Base-by-base conservation (phyloP, 2,113 vertebrate genomes). In the Psilopsiagon aurifrons region DNA sequence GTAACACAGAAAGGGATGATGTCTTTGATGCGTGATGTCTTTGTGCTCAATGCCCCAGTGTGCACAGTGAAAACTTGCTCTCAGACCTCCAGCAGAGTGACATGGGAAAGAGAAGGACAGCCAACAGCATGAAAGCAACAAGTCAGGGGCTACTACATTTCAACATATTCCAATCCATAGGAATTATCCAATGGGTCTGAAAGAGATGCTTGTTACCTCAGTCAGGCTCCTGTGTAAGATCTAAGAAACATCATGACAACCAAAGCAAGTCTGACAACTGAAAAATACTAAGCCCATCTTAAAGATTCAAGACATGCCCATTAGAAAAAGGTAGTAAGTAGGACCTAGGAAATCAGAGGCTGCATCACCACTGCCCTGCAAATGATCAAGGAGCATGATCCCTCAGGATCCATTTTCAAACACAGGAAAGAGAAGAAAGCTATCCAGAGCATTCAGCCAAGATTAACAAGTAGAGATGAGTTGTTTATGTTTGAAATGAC, bases 251-350 rank as follows among this genome's bases (percentile, higher is more conserved):
- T 12, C 37, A 55, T 3, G 17, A 55, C 23, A 79, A 47, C 8
- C 20, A 76, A 79, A 41, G 18, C 10, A 80, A 19, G 37, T 44
- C 25, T 5, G 33, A n/a, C 60, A 87, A 83, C 23, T 31, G 29
- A 67, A 83, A 86, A 86, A 78, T 8, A 11, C 16, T 31, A 66
- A 28, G 17, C 4, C 13, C 33, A 86, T n/a, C 27, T 24, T 47
- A 57, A 44, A 46, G 37, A 63, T 10, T 7, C 67, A 63, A 62
- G 49, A 84, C 6, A 29, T 3, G 27, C 8, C 28, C 78, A 39
- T 59, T 35, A 47, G 37, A 60, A 73, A 74, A 70, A 0, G 0
- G 43, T 1, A 43, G 4, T 31, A 47, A 59, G 12, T 1, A 66
- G 10, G 24, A 88, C 11, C 9, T 17, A 67, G 5, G 7, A 94